Percentiles rank a stretch among this genome's conserved stretches.
Evolutionary conservation across 2,797 vertebrate genomes (phyloP).

Genomic region (Limnodromus scolopaceus): DNA sequence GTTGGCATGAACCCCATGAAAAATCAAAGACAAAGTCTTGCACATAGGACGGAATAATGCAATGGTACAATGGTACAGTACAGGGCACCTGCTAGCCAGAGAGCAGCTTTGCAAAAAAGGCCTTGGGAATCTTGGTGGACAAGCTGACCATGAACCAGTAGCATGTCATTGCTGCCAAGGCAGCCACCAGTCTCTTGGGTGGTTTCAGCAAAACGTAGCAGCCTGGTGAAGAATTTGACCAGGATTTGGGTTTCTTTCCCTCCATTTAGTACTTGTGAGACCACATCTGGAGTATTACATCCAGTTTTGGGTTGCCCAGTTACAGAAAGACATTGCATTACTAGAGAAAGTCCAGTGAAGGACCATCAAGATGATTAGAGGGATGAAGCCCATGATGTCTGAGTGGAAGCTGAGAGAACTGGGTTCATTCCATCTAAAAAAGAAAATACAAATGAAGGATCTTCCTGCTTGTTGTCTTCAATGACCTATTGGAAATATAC

Average conservation of each 20-base stretch:
- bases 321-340: not conserved
- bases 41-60: not conserved
- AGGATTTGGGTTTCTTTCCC: not conserved
- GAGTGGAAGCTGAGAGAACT: not conserved
- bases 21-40: not conserved
- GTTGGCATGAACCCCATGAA: not conserved
- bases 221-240: not conserved
- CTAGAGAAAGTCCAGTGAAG: not conserved
- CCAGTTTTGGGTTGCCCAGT: not conserved
- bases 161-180: accelerated
- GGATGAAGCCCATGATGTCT: not conserved
- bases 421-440: not conserved
- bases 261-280: not conserved
- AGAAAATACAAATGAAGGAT: not conserved
- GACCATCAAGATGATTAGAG: not conserved
- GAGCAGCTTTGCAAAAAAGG: not conserved
- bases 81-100: not conserved
- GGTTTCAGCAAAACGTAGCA: not conserved
- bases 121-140: not conserved
- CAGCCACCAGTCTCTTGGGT: not conserved
- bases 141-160: not conserved
- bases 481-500: not conserved
- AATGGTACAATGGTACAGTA: not conserved
- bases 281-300: not conserved
- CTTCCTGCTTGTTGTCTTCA: not conserved